These are phyloP conservation scores for Thamnophis elegans DNA, from an alignment of 2,797 vertebrate species.

Conservation along the genomic window DNA sequence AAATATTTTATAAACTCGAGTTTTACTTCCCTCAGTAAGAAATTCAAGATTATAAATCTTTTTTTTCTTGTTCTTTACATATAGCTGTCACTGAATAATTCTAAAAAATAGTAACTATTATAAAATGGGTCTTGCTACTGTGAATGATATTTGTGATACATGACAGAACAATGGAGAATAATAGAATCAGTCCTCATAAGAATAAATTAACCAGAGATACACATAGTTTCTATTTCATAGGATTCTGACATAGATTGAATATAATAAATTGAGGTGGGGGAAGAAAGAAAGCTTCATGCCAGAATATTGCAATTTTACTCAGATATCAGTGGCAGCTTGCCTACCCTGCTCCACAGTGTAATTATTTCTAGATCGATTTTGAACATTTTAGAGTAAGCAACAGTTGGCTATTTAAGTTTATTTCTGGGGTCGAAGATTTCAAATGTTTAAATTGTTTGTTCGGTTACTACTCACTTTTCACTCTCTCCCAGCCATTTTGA, in stretches of 20 bases:
- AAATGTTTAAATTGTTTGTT: not conserved
- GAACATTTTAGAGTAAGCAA: not conserved
- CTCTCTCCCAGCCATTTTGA: conserved; percentile 99
- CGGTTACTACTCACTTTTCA: conserved; percentile 87
- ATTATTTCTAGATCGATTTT: not conserved
- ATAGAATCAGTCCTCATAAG: not conserved
- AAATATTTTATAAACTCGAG: not conserved
- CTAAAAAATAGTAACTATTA: not conserved
- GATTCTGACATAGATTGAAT: not conserved
- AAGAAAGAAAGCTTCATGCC: not conserved
- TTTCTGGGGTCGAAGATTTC: not conserved
- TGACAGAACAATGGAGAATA: not conserved
- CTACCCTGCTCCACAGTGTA: not conserved
- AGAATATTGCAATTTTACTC: not conserved
- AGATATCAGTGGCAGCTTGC: not conserved
- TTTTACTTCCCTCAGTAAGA: not conserved
- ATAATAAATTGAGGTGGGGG: not conserved
- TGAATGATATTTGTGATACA: not conserved
- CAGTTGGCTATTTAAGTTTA: not conserved
- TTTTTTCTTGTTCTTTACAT: not conserved
- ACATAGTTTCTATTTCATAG: not conserved
- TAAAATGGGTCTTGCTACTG: not conserved
- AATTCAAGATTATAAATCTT: not conserved
- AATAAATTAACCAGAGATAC: not conserved
- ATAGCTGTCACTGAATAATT: not conserved